Conservation (phyloP, 2,888 invertebrate species). For the Dynastes maya region DNA sequence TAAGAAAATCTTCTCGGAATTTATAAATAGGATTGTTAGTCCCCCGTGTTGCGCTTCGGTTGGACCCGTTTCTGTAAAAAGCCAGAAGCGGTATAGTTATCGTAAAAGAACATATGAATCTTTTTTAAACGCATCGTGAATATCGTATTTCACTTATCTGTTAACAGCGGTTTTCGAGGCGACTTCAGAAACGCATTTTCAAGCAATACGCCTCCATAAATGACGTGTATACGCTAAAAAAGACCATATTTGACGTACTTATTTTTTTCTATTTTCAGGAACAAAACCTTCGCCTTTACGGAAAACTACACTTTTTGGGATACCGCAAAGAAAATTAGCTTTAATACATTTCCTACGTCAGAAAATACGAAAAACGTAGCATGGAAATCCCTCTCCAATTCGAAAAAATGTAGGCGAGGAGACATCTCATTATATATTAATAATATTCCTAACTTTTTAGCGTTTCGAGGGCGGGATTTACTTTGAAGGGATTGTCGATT, state of each 20-base stretch:
- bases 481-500: conserved; percentile 27
- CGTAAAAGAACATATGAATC: conserved; percentile 44
- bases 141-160: conserved; percentile 41
- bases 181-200: conserved; percentile 1
- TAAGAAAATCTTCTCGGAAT: conserved; percentile 30
- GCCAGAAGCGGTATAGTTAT: conserved; percentile 36
- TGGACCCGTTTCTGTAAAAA: conserved; percentile 4
- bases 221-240: background rate
- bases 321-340: background rate
- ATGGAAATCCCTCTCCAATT: background rate
- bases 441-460: conserved; percentile 24
- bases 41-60: conserved; percentile 28
- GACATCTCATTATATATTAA: conserved; percentile 42
- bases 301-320: background rate
- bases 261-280: too few species aligned
- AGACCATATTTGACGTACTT: background rate
- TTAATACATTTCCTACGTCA: too few species aligned
- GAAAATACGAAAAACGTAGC: too few species aligned
- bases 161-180: conserved; percentile 25
- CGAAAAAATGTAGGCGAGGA: background rate
- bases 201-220: conserved; percentile 1
- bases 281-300: too few species aligned
- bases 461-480: conserved; percentile 3
- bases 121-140: conserved; percentile 30
- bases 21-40: conserved; percentile 44